Evolutionary conservation across 2,797 vertebrate species (phyloP).

Genomic region (Adrianichthys oophorus): DNA sequence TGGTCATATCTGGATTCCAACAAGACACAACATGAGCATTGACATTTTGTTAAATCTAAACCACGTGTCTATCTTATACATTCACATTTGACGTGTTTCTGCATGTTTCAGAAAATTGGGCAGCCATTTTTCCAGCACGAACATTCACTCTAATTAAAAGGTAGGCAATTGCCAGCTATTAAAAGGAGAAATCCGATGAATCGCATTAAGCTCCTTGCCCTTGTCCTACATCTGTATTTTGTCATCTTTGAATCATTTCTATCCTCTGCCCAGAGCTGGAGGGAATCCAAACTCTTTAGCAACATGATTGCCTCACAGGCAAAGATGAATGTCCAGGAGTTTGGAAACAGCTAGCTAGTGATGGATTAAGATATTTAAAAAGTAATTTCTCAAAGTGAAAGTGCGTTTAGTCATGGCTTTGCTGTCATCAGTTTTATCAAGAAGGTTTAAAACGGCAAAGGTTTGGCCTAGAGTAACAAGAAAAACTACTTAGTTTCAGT

Average conservation of each 20-base stretch:
- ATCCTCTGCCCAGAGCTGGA: slow-evolving; percentile 30
- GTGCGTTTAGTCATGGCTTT: slow-evolving; percentile 52
- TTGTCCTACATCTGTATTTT: slow-evolving; percentile 34
- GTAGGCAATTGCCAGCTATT: background rate
- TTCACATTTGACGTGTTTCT: slow-evolving; percentile 16
- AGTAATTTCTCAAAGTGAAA: slow-evolving; percentile 61
- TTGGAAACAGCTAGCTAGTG: slow-evolving; percentile 61
- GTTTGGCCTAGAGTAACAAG: slow-evolving; percentile 19
- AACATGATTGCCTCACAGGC: slow-evolving; percentile 36
- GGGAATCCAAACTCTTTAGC: slow-evolving; percentile 30
- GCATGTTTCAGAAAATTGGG: slow-evolving; percentile 1
- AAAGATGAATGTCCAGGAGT: slow-evolving; percentile 40
- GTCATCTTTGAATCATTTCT: slow-evolving; percentile 36
- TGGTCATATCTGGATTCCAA: too few species aligned
- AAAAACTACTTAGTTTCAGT: slow-evolving; percentile 27
- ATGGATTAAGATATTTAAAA: slow-evolving; percentile 66
- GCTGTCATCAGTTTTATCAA: slow-evolving; percentile 62
- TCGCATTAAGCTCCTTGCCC: slow-evolving; percentile 15
- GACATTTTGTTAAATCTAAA: background rate
- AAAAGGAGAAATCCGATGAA: slow-evolving; percentile 6
- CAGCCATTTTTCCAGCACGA: background rate
- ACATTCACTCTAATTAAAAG: slow-evolving; percentile 2
- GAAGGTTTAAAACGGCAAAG: slow-evolving; percentile 53
- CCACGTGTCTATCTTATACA: too few species aligned
- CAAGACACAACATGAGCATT: background rate